These are phyloP conservation scores for Ageneiosus marmoratus DNA, from an alignment of 2,113 vertebrate species.

Conservation along the genomic window DNA sequence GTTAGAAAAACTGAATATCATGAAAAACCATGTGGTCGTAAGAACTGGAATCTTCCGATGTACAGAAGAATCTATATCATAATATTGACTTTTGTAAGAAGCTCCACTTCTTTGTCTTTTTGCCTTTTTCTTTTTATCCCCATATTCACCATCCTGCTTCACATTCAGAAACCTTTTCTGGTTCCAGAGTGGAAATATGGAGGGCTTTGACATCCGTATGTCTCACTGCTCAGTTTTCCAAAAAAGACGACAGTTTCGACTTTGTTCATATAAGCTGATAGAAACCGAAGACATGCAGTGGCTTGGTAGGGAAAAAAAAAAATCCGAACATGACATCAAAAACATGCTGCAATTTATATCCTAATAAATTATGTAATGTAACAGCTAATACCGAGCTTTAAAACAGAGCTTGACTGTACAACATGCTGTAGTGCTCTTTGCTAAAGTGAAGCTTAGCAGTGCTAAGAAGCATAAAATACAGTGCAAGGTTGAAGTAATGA, in stretches of 20 bases:
- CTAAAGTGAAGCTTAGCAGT: not conserved
- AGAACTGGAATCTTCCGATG: not conserved
- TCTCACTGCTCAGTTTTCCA: slow-evolving; percentile 6
- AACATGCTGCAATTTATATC: not conserved
- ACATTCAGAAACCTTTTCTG: not conserved
- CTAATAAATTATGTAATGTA: not conserved
- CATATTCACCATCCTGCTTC: slow-evolving; percentile 1
- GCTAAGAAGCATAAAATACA: slow-evolving; percentile 14
- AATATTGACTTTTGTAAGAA: not conserved
- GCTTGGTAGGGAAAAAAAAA: not conserved
- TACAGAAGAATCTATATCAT: slow-evolving; percentile 1
- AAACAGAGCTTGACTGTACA: not conserved
- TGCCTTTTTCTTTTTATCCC: not conserved
- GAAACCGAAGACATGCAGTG: not conserved
- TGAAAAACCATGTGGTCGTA: not conserved
- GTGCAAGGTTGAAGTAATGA: slow-evolving; percentile 22
- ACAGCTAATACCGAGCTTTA: not conserved
- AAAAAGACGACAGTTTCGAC: not conserved
- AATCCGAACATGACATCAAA: not conserved
- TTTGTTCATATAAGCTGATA: not conserved
- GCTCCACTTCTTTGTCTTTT: not conserved
- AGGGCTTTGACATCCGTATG: slow-evolving; percentile 20
- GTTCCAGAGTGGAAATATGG: not conserved
- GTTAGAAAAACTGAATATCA: not conserved
- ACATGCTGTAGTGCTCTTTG: not conserved